Conservation (phyloP, 2,888 invertebrate genomes). For the Cephus nigrinus region DNA sequence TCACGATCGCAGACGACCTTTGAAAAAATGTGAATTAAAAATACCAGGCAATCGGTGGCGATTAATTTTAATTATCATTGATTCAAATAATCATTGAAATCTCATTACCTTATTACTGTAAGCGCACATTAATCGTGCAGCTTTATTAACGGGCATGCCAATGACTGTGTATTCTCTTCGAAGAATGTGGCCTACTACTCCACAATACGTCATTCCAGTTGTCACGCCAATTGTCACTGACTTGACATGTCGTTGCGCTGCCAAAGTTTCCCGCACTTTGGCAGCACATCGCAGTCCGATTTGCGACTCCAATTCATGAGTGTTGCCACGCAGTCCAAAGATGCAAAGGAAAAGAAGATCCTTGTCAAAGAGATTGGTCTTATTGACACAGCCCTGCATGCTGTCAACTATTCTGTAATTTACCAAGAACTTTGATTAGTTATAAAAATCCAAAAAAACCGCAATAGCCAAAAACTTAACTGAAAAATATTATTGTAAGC, state of each 20-base stretch:
- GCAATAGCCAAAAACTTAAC: conserved; percentile 29
- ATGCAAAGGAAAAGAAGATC: conserved; percentile 79
- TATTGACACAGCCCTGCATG: conserved; percentile 74
- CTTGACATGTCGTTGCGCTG: conserved; percentile 65
- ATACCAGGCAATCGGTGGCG: too few species aligned
- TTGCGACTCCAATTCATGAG: conserved; percentile 76
- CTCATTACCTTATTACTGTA: conserved; percentile 71
- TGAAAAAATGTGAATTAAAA: conserved; percentile 8
- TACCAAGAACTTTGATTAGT: neutral
- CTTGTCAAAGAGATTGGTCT: conserved; percentile 77
- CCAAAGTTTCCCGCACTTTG: conserved; percentile 68
- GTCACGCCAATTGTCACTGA: conserved; percentile 76
- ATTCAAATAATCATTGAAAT: too few species aligned
- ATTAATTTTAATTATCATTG: neutral
- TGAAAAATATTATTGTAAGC: conserved; percentile 68
- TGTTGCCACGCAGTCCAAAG: conserved; percentile 80
- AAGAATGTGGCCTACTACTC: conserved; percentile 78
- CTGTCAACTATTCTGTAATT: conserved; percentile 66
- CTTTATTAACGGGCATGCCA: conserved; percentile 79
- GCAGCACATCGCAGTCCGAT: conserved; percentile 75
- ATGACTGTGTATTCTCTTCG: conserved; percentile 82
- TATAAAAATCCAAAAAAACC: neutral
- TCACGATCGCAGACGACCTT: conserved; percentile 72
- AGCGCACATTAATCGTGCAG: conserved; percentile 75
- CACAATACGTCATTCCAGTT: conserved; percentile 79